These are phyloP conservation scores for Myiagra hebetior DNA, from an alignment of 2,113 vertebrate genomes.

Conservation along the genomic window DNA sequence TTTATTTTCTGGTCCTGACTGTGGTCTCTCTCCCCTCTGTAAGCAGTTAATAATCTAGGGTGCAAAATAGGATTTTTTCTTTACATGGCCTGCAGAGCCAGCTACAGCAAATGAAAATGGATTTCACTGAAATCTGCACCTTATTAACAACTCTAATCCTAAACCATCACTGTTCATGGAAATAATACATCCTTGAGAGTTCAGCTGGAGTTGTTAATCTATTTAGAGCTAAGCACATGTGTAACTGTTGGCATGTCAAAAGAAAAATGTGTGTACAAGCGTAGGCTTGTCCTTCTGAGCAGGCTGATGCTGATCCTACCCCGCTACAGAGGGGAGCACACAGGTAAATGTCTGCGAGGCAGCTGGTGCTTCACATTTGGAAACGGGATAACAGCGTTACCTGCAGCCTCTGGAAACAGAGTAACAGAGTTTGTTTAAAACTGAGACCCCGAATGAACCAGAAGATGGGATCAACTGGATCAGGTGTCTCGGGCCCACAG, in stretches of 20 bases:
- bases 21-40: neutral
- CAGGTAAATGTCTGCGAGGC: neutral
- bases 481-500: neutral
- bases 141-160: neutral
- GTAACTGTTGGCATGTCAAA: neutral
- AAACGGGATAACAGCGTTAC: accelerated
- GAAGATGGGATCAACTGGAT: too few relatives aligned
- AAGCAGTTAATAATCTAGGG: neutral
- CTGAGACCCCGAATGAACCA: accelerated
- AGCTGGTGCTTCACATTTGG: neutral
- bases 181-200: neutral
- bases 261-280: neutral
- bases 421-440: neutral
- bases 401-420: neutral
- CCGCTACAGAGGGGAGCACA: neutral
- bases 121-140: neutral
- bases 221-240: accelerated
- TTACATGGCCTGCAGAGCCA: neutral
- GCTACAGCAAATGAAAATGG: neutral
- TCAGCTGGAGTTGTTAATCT: neutral
- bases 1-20: neutral
- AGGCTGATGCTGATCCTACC: neutral
- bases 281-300: neutral
- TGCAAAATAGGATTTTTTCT: neutral
- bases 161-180: neutral